These are phyloP conservation scores for Austrolebias charrua DNA, from an alignment of 2,797 vertebrate species.

Conservation along the genomic window DNA sequence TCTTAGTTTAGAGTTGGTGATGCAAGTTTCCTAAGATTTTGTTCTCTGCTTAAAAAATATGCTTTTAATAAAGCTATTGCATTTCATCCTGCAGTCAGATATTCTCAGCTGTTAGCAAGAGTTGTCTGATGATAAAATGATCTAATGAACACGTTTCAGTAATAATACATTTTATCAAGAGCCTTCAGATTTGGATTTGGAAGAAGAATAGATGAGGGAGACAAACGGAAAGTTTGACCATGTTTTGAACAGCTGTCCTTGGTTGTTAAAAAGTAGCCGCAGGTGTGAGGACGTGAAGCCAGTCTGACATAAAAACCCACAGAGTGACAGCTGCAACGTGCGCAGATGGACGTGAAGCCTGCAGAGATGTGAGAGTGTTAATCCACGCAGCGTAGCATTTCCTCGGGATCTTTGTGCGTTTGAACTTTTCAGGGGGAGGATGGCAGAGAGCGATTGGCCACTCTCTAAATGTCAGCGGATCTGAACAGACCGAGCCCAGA, in stretches of 20 bases:
- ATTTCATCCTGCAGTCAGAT: no score
- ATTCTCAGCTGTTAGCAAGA: no score
- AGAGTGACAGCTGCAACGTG: conserved; percentile 40
- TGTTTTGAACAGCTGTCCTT: conserved; percentile 25
- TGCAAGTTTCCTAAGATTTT: no score
- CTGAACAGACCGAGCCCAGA: conserved; percentile 50
- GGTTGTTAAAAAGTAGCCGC: conserved; percentile 30
- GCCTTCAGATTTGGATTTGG: no score
- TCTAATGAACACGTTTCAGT: no score
- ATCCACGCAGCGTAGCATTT: conserved; percentile 62
- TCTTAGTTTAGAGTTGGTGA: no score
- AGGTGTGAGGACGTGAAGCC: conserved; percentile 18
- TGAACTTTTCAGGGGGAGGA: conserved; percentile 75
- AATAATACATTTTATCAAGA: no score
- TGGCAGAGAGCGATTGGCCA: conserved; percentile 61
- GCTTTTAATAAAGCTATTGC: no score
- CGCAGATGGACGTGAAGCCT: conserved; percentile 26
- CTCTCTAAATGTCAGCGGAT: conserved; percentile 80
- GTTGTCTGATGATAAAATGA: no score
- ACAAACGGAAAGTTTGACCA: background rate
- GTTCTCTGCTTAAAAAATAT: no score
- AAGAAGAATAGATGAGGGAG: background rate
- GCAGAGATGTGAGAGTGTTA: conserved; percentile 54
- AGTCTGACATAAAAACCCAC: conserved; percentile 16
- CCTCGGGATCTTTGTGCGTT: conserved; percentile 62